Base-by-base conservation (phyloP, 2,797 vertebrate species). In the Propithecus perrieri region DNA sequence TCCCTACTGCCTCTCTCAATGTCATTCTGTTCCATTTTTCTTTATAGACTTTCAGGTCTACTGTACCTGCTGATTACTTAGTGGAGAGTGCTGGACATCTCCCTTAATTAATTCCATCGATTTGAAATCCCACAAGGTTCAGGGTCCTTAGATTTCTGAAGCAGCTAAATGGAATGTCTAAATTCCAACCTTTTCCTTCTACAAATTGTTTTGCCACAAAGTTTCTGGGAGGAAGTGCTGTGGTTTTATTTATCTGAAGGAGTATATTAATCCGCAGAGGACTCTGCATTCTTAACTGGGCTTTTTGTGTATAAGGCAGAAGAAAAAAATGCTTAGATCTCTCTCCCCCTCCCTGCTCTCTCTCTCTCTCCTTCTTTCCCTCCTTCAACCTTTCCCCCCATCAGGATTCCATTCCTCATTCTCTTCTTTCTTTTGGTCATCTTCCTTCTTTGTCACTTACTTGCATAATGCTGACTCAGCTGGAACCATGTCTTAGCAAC, bases 21-120 rank as follows among this genome's bases (percentile, higher is more conserved):
- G 98, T 98, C 98, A 98, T 98, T 97, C 97, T 88, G 90, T 98
- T 98, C 98, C 98, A 98, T 98, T 98, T 98, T 99, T 98, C 98
- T 98, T 98, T 98, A 98, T 98, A 98, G 98, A 98, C 98, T 98
- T 98, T 98, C 98, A 97, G 98, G 98, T 98, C 98, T 98, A 97
- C 98, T 98, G 98, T 98, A 98, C 98, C 98, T 98, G 98, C 98
- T 98, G 98, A 98, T 98, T 98, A 98, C 98, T 98, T 98, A 98
- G 98, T 84, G 95, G 97, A 96, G 97, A 98, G 97, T 35, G 53
- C 98, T 96, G 97, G 98, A 98, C 98, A 98, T 98, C 98, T 99
- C 98, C 98, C 97, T 98, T 99, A 98, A 98, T 99, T 99, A 98
- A 98, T 98, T 98, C 98, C 97, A 98, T 99, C 94, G 98, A 98